Conservation (phyloP, 23 tunicate species). For the Corella eumyota region DNA sequence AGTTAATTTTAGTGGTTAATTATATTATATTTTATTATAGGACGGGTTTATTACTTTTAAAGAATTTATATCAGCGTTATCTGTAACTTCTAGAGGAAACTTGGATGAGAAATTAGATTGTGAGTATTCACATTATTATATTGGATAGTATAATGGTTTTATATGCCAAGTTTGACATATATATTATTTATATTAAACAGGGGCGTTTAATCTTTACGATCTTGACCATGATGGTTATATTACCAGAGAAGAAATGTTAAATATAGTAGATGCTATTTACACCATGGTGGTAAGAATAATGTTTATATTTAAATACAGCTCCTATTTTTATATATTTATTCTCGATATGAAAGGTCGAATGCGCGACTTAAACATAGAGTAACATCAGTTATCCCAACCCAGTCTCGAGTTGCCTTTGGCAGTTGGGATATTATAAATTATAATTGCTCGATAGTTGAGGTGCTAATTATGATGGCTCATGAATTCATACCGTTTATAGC, state of each 20-base stretch:
- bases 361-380: no score
- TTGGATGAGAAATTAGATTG: slow-evolving; percentile 72
- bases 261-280: slow-evolving; percentile 62
- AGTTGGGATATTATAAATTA: no score
- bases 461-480: neutral
- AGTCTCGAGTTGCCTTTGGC: no score
- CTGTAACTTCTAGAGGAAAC: slow-evolving; percentile 68
- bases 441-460: no score
- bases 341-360: no score
- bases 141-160: no score
- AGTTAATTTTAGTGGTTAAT: no score
- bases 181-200: neutral
- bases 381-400: no score
- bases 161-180: neutral
- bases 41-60: slow-evolving; percentile 71
- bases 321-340: neutral
- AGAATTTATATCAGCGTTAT: slow-evolving; percentile 54
- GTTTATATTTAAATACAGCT: no score
- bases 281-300: slow-evolving; percentile 63
- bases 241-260: slow-evolving; percentile 51
- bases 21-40: slow-evolving; percentile 13
- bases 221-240: slow-evolving; percentile 59
- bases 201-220: slow-evolving; percentile 72
- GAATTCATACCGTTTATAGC: neutral
- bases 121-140: no score